Evolutionary conservation across 2,888 invertebrate species (phyloP).

Genomic region (Ophion costatus): DNA sequence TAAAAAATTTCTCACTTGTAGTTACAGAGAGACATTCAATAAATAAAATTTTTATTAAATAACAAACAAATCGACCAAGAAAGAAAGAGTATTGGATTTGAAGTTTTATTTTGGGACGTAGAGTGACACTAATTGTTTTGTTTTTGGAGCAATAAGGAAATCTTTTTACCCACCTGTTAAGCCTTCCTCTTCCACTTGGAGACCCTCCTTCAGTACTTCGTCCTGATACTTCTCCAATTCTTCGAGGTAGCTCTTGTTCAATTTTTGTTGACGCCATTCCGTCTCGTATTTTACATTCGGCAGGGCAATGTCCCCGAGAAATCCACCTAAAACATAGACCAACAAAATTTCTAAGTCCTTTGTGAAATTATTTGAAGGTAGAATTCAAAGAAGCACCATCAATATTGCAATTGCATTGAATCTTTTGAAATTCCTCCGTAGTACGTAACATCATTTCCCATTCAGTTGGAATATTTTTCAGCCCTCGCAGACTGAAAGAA

Average conservation of each 20-base stretch:
- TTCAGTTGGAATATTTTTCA: background rate
- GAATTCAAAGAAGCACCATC: background rate
- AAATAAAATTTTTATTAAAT: background rate
- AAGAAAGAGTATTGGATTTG: background rate
- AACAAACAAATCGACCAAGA: background rate
- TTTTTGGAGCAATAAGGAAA: background rate
- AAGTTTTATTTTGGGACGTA: background rate
- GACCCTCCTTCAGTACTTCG: constrained; percentile 91
- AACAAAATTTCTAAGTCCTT: constrained; percentile 1
- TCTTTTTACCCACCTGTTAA: constrained; percentile 86
- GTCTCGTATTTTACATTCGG: constrained; percentile 86
- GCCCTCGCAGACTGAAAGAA: too few relatives aligned
- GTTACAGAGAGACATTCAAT: too few relatives aligned
- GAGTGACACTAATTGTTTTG: background rate
- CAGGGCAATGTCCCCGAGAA: constrained; percentile 93
- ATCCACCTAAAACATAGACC: constrained; percentile 87
- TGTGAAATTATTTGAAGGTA: background rate
- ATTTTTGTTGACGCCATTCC: constrained; percentile 85
- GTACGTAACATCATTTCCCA: background rate
- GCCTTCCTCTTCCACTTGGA: constrained; percentile 94
- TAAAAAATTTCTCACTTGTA: too few relatives aligned
- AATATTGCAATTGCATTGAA: background rate
- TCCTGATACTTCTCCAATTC: constrained; percentile 93
- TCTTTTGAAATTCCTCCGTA: background rate
- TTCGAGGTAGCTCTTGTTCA: constrained; percentile 89